Evolutionary conservation across 1,140 invertebrate species (phyloP).

Genomic region (Hycleus phaleratus): DNA sequence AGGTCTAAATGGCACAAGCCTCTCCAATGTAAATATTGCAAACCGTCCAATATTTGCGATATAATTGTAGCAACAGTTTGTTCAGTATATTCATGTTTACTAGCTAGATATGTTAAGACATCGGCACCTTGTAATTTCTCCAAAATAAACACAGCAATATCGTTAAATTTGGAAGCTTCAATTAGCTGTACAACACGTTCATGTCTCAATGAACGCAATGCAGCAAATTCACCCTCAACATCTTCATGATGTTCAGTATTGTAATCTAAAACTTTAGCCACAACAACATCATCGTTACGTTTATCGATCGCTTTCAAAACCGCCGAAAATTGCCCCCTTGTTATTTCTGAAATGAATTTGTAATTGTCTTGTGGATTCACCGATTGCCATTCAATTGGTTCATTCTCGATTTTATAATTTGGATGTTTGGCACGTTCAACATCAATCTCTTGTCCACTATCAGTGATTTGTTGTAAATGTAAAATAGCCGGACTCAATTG

Average conservation of each 20-base stretch:
- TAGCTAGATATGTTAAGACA: constrained; percentile 78
- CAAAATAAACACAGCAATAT: constrained; percentile 65
- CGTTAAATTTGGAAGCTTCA: constrained; percentile 61
- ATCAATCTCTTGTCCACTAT: constrained; percentile 64
- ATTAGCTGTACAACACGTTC: constrained; percentile 72
- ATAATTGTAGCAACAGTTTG: constrained; percentile 81
- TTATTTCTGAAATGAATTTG: constrained; percentile 75
- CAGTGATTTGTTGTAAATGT: constrained; percentile 74
- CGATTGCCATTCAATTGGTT: constrained; percentile 63
- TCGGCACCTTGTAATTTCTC: constrained; percentile 90
- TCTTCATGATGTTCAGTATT: constrained; percentile 55
- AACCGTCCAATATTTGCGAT: constrained; percentile 65
- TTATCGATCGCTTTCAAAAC: constrained; percentile 78
- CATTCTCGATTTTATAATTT: constrained; percentile 67
- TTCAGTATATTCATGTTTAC: constrained; percentile 81
- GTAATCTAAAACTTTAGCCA: constrained; percentile 69
- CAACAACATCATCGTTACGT: constrained; percentile 59
- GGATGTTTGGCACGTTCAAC: constrained; percentile 55
- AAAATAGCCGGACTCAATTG: constrained; percentile 71
- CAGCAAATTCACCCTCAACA: constrained; percentile 73
- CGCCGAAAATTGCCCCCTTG: constrained; percentile 75
- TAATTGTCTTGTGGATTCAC: constrained; percentile 63
- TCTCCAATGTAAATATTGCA: constrained; percentile 90
- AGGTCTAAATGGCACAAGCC: constrained; percentile 88
- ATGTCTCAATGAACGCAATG: constrained; percentile 70